phyloP scores from a whole-genome alignment of 2,888 invertebrate species.

The Tachina fera region DNA sequence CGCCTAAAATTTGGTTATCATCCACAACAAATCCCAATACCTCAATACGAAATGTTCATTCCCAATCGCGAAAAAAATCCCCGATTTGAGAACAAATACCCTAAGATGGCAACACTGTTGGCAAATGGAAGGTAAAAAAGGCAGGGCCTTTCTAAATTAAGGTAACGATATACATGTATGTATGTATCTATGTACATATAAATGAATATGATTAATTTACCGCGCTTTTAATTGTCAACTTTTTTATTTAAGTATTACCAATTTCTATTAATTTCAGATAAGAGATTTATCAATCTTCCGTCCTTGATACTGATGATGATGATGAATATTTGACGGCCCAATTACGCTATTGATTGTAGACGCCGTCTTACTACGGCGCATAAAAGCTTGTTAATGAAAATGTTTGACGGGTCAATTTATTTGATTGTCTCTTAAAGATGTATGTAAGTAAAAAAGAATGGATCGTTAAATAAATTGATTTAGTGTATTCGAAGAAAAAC shows the following conservation, averaged over 20 bases:
- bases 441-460: conserved; percentile 29
- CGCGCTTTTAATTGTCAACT: not conserved
- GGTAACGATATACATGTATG: too few species aligned
- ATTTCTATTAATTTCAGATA: conserved; percentile 43
- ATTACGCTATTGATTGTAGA: not conserved
- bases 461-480: conserved; percentile 46
- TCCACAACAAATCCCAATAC: too few species aligned
- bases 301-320: conserved; percentile 38
- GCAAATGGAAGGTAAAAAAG: too few species aligned
- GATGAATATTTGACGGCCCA: conserved; percentile 6
- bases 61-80: too few species aligned
- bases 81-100: too few species aligned
- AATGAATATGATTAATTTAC: too few species aligned
- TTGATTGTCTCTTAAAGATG: not conserved
- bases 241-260: not conserved
- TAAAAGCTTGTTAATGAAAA: conserved; percentile 29
- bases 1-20: too few species aligned
- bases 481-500: not conserved
- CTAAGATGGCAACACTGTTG: too few species aligned
- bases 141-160: too few species aligned
- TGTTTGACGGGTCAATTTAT: conserved; percentile 37
- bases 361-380: not conserved
- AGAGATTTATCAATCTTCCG: conserved; percentile 60
- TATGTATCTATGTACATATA: too few species aligned
- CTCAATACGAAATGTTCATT: too few species aligned